Percentiles rank a stretch among this genome's conserved stretches.
phyloP scores from a whole-genome alignment of 2,113 vertebrate genomes.

The Hydrochoerus hydrochaeris region DNA sequence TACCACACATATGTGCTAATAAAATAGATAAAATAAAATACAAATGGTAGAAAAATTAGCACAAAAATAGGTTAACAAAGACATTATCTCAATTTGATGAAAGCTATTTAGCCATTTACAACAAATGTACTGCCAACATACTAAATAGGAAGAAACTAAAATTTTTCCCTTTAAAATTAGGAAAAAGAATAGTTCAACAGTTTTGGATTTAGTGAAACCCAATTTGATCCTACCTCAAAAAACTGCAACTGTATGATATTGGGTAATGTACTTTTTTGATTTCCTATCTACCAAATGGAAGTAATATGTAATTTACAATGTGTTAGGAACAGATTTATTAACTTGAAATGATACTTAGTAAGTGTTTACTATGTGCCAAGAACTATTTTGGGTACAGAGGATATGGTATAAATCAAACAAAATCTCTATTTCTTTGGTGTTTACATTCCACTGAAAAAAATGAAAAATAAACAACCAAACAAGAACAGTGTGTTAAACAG shows the following conservation, averaged over 20 bases:
- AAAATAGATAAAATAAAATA: no score
- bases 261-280: background rate
- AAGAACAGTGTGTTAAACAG: background rate
- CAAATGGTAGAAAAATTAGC: no score
- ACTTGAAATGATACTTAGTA: background rate
- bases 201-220: no score
- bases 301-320: background rate
- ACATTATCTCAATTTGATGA: no score
- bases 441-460: background rate
- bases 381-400: background rate
- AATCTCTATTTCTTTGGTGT: background rate
- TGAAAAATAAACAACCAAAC: background rate
- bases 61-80: no score
- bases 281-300: background rate
- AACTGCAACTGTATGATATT: background rate
- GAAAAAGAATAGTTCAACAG: no score
- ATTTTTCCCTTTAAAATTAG: no score
- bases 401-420: background rate
- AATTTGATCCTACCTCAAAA: no score
- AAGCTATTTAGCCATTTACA: no score
- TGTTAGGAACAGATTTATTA: background rate
- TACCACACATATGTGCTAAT: no score
- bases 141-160: no score
- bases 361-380: background rate
- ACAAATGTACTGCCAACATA: no score